A percentile compares a stretch with the other conserved stretches of the same genome.
Conservation (phyloP, 1,140 invertebrate species). For the Aphelenchoides avenae region DNA sequence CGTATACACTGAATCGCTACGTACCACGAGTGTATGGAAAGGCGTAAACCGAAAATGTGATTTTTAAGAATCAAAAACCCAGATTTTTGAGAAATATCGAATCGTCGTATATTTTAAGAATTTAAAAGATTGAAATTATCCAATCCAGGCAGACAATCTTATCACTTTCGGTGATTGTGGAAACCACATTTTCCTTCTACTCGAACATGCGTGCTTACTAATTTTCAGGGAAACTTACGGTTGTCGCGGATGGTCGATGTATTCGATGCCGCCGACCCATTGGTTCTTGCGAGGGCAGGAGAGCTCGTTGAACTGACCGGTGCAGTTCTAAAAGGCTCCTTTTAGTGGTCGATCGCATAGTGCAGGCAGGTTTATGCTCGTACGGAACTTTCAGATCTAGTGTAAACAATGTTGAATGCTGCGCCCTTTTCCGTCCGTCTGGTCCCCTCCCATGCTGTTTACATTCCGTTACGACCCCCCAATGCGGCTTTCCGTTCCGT, state of each 20-base stretch:
- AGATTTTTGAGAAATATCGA: too few species aligned
- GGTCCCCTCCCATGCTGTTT: too few species aligned
- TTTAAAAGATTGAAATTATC: background rate
- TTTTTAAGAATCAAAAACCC: background rate
- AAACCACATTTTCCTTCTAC: background rate
- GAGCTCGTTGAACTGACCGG: slow-evolving; percentile 48
- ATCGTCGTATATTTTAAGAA: background rate
- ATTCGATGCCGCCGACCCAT: slow-evolving; percentile 57
- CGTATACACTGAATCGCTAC: too few species aligned
- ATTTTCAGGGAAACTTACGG: slow-evolving; percentile 32
- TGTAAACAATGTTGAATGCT: slow-evolving; percentile 1
- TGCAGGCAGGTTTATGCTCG: background rate
- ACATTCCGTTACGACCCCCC: too few species aligned
- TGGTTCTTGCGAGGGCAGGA: slow-evolving; percentile 55
- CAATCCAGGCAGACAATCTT: background rate
- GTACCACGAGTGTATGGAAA: too few species aligned
- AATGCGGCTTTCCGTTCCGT: too few species aligned
- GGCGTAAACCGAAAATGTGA: background rate
- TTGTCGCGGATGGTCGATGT: slow-evolving; percentile 57
- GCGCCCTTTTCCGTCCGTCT: background rate
- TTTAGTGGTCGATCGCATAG: background rate
- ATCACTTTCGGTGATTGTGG: background rate
- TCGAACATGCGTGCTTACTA: background rate
- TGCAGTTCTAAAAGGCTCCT: slow-evolving; percentile 46
- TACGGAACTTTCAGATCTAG: background rate